Percentiles rank a stretch among this genome's conserved stretches.
Evolutionary conservation across 2,888 invertebrate genomes (phyloP).

Genomic region (Polylopha cassiicola): DNA sequence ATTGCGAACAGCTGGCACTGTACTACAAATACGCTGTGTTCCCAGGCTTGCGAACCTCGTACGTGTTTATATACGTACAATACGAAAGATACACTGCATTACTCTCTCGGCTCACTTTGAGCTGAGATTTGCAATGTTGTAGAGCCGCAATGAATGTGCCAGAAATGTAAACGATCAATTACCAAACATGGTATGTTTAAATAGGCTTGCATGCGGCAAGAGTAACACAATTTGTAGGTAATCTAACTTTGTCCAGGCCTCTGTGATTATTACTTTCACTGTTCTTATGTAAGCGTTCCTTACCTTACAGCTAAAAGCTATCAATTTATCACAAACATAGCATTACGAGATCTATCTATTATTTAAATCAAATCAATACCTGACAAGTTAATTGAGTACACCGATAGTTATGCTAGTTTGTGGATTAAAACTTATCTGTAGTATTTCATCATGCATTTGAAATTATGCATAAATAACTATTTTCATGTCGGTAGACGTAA

Average conservation of each 20-base stretch:
- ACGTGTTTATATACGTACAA: not conserved
- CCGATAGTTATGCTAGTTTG: not conserved
- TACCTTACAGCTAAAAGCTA: slow-evolving; percentile 26
- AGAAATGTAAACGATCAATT: slow-evolving; percentile 1
- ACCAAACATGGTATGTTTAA: slow-evolving; percentile 15
- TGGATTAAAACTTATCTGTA: slow-evolving; percentile 2
- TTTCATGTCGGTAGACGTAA: too few relatives aligned
- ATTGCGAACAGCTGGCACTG: slow-evolving; percentile 52
- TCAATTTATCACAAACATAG: slow-evolving; percentile 19
- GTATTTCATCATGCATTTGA: slow-evolving; percentile 12
- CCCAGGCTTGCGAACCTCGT: slow-evolving; percentile 38
- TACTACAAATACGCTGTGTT: slow-evolving; percentile 35
- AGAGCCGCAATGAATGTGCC: slow-evolving; percentile 13
- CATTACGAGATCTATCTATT: slow-evolving; percentile 19
- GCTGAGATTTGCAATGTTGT: not conserved
- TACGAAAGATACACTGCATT: slow-evolving; percentile 10
- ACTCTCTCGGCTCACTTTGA: slow-evolving; percentile 1
- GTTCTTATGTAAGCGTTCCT: slow-evolving; percentile 26
- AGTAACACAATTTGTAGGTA: slow-evolving; percentile 28
- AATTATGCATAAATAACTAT: slow-evolving; percentile 1
- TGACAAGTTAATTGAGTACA: slow-evolving; percentile 15
- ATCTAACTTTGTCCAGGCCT: slow-evolving; percentile 23
- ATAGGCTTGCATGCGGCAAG: slow-evolving; percentile 17
- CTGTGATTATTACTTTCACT: slow-evolving; percentile 37
- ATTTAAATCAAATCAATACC: slow-evolving; percentile 22